phyloP scores from a whole-genome alignment of 2,888 invertebrate genomes.

The Nephrotoma guestfalica region DNA sequence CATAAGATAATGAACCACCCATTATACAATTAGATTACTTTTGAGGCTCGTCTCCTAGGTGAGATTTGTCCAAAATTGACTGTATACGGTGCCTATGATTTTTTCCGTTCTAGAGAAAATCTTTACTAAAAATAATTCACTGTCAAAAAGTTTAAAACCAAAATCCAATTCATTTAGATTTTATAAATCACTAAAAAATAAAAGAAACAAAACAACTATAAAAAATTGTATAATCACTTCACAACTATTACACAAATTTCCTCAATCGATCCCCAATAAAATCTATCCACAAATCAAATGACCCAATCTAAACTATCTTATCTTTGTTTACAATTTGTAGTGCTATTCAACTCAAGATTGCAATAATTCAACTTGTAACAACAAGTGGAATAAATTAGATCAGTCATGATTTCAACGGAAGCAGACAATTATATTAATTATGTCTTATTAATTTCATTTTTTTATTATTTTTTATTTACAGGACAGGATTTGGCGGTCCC shows the following conservation, averaged over 20 bases:
- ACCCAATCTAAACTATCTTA: neutral
- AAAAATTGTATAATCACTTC: neutral
- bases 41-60: too few relatives aligned
- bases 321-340: neutral
- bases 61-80: too few relatives aligned
- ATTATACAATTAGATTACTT: too few relatives aligned
- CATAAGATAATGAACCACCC: too few relatives aligned
- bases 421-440: neutral
- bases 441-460: neutral
- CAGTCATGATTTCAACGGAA: neutral
- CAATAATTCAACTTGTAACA: neutral
- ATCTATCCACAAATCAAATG: neutral
- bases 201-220: too few relatives aligned
- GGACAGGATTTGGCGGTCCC: slow-evolving; percentile 28
- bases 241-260: neutral
- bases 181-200: too few relatives aligned
- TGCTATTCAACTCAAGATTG: neutral
- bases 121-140: too few relatives aligned
- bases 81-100: too few relatives aligned
- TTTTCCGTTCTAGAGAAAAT: too few relatives aligned
- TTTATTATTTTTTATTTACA: slow-evolving; percentile 14
- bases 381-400: neutral
- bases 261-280: neutral
- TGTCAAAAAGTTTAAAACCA: too few relatives aligned
- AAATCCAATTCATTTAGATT: too few relatives aligned